A percentile compares a stretch with the other conserved stretches of the same genome.
Evolutionary conservation across 2,113 vertebrate genomes (phyloP).

Genomic region (Mirounga angustirostris): DNA sequence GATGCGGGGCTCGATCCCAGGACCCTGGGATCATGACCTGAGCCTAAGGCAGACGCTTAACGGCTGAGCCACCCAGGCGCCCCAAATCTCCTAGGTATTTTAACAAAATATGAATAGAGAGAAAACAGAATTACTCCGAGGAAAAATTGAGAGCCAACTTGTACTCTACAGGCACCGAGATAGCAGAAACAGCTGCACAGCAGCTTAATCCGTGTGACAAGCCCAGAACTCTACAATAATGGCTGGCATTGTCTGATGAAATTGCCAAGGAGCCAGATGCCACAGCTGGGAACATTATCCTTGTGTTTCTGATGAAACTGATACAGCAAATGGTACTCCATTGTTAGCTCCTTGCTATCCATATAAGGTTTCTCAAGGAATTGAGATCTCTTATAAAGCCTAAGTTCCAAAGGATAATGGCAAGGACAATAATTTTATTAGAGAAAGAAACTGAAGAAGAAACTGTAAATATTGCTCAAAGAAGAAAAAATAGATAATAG

Average conservation of each 20-base stretch:
- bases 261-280: conserved; percentile 70
- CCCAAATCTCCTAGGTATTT: not conserved
- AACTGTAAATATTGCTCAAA: not conserved
- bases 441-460: not conserved
- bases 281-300: conserved; percentile 65
- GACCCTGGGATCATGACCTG: too few relatives aligned
- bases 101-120: conserved; percentile 45
- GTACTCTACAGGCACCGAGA: conserved; percentile 8
- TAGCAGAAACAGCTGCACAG: conserved; percentile 63
- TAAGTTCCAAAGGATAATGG: not conserved
- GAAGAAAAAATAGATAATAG: not conserved
- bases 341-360: conserved; percentile 43
- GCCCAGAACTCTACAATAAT: conserved; percentile 38
- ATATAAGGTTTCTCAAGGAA: not conserved
- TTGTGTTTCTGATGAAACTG: conserved; percentile 66
- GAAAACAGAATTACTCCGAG: conserved; percentile 51
- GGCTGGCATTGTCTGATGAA: conserved; percentile 34
- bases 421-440: not conserved
- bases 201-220: conserved; percentile 67
- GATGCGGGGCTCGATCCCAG: too few relatives aligned
- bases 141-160: conserved; percentile 49
- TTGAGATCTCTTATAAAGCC: not conserved
- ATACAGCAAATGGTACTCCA: conserved; percentile 6
- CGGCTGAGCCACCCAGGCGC: too few relatives aligned
- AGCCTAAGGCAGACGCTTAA: too few relatives aligned